These are phyloP conservation scores for Megathymus violae DNA, from an alignment of 1,140 invertebrate genomes.

Conservation along the genomic window DNA sequence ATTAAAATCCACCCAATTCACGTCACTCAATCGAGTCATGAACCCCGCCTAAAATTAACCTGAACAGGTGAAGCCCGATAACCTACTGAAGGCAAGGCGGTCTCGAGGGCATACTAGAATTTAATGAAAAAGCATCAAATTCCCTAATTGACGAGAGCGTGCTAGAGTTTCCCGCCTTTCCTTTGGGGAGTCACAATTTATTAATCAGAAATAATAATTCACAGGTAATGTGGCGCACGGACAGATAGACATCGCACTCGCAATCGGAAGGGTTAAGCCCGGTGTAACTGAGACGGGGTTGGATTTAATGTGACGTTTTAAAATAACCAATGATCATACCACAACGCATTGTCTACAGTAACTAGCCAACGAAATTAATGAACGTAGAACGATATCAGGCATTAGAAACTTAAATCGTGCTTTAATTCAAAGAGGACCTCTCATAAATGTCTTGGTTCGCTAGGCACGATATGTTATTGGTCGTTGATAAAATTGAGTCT, in stretches of 20 bases:
- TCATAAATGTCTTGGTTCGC: no score
- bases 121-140: constrained; percentile 82
- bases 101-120: constrained; percentile 62
- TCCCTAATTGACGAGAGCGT: constrained; percentile 73
- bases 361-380: no score
- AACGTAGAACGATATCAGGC: no score
- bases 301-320: neutral
- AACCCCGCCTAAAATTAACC: constrained; percentile 47
- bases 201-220: constrained; percentile 84
- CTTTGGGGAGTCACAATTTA: constrained; percentile 72
- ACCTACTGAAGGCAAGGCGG: constrained; percentile 60
- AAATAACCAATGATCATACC: neutral
- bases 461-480: no score
- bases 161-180: constrained; percentile 48
- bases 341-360: constrained; percentile 19
- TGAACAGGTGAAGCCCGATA: constrained; percentile 57
- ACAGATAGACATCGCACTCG: constrained; percentile 58
- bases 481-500: no score
- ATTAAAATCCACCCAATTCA: constrained; percentile 26
- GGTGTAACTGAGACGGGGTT: no score
- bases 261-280: constrained; percentile 67
- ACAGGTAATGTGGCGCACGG: constrained; percentile 69
- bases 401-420: no score
- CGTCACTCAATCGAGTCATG: constrained; percentile 25
- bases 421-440: no score